These are phyloP conservation scores for Yponomeuta sedellus DNA, from an alignment of 2,888 invertebrate genomes.

Conservation along the genomic window DNA sequence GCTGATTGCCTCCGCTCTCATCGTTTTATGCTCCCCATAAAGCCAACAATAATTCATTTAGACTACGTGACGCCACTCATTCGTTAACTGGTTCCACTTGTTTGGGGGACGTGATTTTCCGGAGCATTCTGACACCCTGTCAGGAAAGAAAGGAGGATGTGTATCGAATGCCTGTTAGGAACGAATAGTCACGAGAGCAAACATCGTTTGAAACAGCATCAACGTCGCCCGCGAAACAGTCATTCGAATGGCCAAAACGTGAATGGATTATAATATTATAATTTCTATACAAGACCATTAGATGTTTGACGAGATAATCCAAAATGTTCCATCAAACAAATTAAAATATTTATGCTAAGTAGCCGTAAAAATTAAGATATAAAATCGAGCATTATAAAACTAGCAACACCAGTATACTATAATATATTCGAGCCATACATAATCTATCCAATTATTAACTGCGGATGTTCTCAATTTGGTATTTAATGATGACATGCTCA, in stretches of 20 bases:
- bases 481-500: slow-evolving; percentile 21
- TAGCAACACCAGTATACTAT: slow-evolving; percentile 22
- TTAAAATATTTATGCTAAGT: slow-evolving; percentile 15
- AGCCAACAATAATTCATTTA: slow-evolving; percentile 77
- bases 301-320: slow-evolving; percentile 10
- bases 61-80: slow-evolving; percentile 74
- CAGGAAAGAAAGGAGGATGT: neutral
- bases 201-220: slow-evolving; percentile 15
- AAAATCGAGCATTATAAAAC: slow-evolving; percentile 23
- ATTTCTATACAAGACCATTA: slow-evolving; percentile 8
- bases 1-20: slow-evolving; percentile 74
- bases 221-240: slow-evolving; percentile 17
- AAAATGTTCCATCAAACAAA: slow-evolving; percentile 10
- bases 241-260: neutral
- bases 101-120: slow-evolving; percentile 45
- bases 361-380: slow-evolving; percentile 18
- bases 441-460: slow-evolving; percentile 22
- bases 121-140: neutral
- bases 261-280: neutral
- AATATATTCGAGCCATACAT: slow-evolving; percentile 20
- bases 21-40: slow-evolving; percentile 74
- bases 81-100: slow-evolving; percentile 66
- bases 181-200: neutral
- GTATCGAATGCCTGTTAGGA: neutral
- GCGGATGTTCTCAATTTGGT: slow-evolving; percentile 21